These are phyloP conservation scores for Lycaon pictus DNA, from an alignment of 2,113 vertebrate genomes.

Conservation along the genomic window DNA sequence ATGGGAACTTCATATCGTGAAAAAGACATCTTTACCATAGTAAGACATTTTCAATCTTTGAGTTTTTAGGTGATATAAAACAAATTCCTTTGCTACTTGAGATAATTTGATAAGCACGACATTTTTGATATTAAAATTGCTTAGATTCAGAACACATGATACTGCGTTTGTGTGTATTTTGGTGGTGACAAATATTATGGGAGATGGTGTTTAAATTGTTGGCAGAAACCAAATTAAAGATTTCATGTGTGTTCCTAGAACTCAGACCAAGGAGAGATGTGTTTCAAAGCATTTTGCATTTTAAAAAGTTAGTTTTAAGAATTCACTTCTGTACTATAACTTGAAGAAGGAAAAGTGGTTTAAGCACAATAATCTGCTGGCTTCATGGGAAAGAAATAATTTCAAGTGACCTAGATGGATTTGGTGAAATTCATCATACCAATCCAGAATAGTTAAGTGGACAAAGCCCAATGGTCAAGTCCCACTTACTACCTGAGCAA, in stretches of 20 bases:
- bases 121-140: not conserved
- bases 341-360: not conserved
- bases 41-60: not conserved
- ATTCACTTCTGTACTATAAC: not conserved
- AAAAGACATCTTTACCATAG: not conserved
- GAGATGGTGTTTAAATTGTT: not conserved
- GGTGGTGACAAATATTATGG: not conserved
- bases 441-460: not conserved
- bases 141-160: not conserved
- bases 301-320: not conserved
- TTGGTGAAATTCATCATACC: not conserved
- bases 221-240: not conserved
- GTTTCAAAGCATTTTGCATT: not conserved
- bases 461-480: not conserved
- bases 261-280: not conserved
- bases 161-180: not conserved
- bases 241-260: not conserved
- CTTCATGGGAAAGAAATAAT: conserved; percentile 5
- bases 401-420: not conserved
- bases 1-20: not conserved
- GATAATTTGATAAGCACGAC: not conserved
- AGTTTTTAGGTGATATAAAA: conserved; percentile 10
- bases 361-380: not conserved
- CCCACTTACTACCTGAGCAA: not conserved
- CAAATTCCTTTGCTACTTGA: conserved; percentile 37